Evolutionary conservation across 2,797 vertebrate species (phyloP), one percentile per base, ranked within the genome.

Genomic region (Aplochiton taeniatus): DNA sequence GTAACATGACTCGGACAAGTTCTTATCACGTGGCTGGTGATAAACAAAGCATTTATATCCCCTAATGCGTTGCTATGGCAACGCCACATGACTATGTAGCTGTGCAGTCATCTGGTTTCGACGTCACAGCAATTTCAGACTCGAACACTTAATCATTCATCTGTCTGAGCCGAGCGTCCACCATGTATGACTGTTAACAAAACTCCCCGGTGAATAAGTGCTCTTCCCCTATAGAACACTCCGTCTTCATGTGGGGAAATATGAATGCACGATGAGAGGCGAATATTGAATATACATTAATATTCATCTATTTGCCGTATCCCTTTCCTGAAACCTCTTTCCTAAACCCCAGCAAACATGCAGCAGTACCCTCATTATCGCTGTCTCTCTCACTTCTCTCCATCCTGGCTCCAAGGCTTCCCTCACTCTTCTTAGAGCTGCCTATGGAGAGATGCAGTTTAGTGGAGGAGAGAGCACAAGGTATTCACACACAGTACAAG

Each of bases 361-460:
- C 51, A 46, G n/a, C 47, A 19, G 31, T 65, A 69, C 70, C 69
- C 63, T 81, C 69, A 70, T 54, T 68, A 43, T 63, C 49, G 45
- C 51, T n/a, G 43, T 70, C 57, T 9, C n/a, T 51, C 42, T 74
- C 51, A 42, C 51, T 61, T 20, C 47, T 66, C 31, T 16, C 45
- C 52, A 59, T 42, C 17, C 31, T 65, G 43, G 19, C 46, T 49
- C 57, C 51, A 53, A 9, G 14, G 50, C 47, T 58, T 53, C 45
- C 65, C 1, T 54, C 6, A 70, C 13, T 63, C 48, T 58, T 65
- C 61, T 51, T 69, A 61, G 55, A 61, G 17, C 48, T 47, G 19
- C 61, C 62, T 74, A 6, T 17, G 41, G n/a, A 10, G 44, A 9
- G 10, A 45, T 6, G 1, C 52, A 54, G 14, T 55, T 55, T 41